A percentile compares a stretch with the other conserved stretches of the same genome.
These are phyloP conservation scores for Psilopsiagon aymara DNA, from an alignment of 2,113 vertebrate genomes.

Conservation along the genomic window DNA sequence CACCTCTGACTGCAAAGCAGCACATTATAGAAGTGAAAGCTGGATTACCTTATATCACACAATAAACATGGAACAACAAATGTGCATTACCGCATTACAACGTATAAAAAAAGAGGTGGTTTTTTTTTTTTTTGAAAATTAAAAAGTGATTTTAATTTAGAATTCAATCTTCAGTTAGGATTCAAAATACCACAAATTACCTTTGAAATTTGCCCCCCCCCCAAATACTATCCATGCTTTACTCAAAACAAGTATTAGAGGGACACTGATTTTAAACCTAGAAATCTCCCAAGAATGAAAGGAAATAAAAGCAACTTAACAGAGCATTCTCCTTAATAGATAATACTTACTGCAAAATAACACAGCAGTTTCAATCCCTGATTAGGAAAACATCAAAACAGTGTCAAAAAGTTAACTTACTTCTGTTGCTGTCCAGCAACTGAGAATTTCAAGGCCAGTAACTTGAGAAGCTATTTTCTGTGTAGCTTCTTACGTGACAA, in stretches of 20 bases:
- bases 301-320: background rate
- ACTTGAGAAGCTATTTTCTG: background rate
- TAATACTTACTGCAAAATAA: background rate
- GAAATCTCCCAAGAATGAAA: background rate
- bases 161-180: background rate
- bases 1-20: background rate
- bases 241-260: background rate
- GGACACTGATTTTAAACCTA: background rate
- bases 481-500: background rate
- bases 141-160: background rate
- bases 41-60: background rate
- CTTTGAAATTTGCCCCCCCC: background rate
- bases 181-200: background rate
- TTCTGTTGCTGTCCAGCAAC: background rate
- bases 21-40: background rate
- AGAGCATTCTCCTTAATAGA: background rate
- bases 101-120: rapidly evolving
- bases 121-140: background rate
- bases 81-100: background rate
- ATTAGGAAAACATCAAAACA: background rate
- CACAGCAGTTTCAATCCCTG: background rate
- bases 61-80: background rate
- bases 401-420: background rate
- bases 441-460: background rate
- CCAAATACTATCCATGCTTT: background rate